These are phyloP conservation scores for Frieseomelitta varia DNA, from an alignment of 1,140 invertebrate species.

Conservation along the genomic window DNA sequence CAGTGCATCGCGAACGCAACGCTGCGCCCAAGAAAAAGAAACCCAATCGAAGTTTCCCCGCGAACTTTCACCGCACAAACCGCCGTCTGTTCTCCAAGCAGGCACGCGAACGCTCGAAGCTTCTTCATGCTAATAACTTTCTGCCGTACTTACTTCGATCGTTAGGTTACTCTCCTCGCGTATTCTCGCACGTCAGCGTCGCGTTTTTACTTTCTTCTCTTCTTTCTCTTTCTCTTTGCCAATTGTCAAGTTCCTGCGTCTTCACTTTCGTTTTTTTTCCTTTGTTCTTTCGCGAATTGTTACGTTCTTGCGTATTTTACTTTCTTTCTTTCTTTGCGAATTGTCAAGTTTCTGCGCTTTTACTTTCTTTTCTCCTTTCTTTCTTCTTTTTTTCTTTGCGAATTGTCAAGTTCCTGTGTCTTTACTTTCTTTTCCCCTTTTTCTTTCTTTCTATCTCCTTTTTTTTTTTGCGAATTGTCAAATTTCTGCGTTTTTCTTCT, in stretches of 20 bases:
- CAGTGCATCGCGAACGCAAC: background rate
- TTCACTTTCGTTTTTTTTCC: background rate
- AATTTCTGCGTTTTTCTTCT: too few relatives aligned
- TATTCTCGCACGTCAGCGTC: background rate
- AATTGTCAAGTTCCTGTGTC: too few relatives aligned
- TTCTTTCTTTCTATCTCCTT: too few relatives aligned
- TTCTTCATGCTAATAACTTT: constrained; percentile 26
- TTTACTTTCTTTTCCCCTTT: too few relatives aligned
- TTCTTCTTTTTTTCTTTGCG: too few relatives aligned
- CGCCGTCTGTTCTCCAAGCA: background rate
- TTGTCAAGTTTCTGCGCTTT: too few relatives aligned
- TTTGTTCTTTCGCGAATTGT: too few relatives aligned
- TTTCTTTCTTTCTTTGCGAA: too few relatives aligned
- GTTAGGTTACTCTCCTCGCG: background rate
- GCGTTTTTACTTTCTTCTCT: too few relatives aligned
- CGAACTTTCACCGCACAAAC: background rate
- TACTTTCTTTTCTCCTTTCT: too few relatives aligned
- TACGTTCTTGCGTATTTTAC: too few relatives aligned
- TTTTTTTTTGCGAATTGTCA: too few relatives aligned
- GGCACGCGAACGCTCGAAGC: background rate
- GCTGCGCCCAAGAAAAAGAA: background rate
- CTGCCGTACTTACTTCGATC: background rate
- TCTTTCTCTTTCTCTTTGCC: background rate
- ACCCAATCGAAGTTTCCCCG: constrained; percentile 2
- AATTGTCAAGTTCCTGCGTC: background rate